Evolutionary conservation across 64 coral and sea anemone genomes (phyloP), one percentile per base, ranked within the genome.

Genomic region (Platygyra sinensis): DNA sequence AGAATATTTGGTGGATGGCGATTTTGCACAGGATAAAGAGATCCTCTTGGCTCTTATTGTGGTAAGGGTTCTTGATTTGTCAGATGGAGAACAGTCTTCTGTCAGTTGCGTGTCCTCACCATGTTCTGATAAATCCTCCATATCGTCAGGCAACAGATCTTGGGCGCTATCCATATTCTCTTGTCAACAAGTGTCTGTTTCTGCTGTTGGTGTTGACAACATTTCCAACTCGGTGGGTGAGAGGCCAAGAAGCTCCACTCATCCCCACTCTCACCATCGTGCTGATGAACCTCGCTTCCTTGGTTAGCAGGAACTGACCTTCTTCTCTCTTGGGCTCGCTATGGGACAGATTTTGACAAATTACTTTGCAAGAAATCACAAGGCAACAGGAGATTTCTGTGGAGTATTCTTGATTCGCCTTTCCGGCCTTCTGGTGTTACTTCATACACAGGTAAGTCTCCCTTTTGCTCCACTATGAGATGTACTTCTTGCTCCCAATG

Each of bases 1-100:
- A 78, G 76, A 78, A 78, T 27, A 27, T 54, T 25, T 52, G 49
- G 76, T n/a, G 76, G 42, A 54, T 55, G 76, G 76, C 46, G 76
- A 24, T 78, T 52, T 78, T 24, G 76, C 76, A 78, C 76, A 78
- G 76, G 76, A 54, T 55, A 78, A 13, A 2, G 62, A 19, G 62
- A 18, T 65, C 62, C 62, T 6, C 5, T 18, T 5, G 9, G 32
- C 74, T 76, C 74, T 76, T 76, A 36, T 24, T 76, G 74, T 46
- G 18, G 74, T 46, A 24, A 76, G 13, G 32, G 74, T 46, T 76
- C 74, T 19, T 49, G 32, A 18, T 76, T 36, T 46, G 74, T 76
- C 9, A 76, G 74, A 46, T 49, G 22, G 32, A 54, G 52, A 54
- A 8, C 13, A 13, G 36, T 76, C 74, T 49, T 38, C 36, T 24